phyloP scores from a whole-genome alignment of 2,113 vertebrate genomes.

The Stigmatopora argus region DNA sequence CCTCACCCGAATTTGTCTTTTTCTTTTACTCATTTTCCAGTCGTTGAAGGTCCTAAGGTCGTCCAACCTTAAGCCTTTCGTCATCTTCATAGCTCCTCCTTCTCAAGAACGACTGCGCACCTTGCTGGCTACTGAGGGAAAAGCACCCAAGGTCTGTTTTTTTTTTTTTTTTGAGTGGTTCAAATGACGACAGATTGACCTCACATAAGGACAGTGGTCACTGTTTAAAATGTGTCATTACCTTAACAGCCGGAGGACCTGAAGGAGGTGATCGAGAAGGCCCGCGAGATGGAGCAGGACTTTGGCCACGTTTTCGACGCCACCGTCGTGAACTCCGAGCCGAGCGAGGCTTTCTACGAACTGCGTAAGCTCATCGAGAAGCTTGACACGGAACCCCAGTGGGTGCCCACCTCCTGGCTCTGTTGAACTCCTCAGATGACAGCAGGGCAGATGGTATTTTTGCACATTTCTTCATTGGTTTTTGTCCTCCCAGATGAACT shows the following conservation, averaged over 20 bases:
- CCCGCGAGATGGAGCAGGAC: slow-evolving; percentile 91
- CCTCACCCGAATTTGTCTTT: not conserved
- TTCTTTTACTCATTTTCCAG: slow-evolving; percentile 55
- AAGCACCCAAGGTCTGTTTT: slow-evolving; percentile 85
- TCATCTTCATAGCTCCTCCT: slow-evolving; percentile 92
- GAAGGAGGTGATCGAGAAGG: slow-evolving; percentile 89
- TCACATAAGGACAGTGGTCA: too few species aligned
- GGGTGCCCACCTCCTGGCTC: slow-evolving; percentile 93
- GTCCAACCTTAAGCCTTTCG: slow-evolving; percentile 93
- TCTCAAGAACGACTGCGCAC: slow-evolving; percentile 89
- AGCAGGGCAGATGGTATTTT: slow-evolving; percentile 12
- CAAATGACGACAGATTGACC: too few species aligned
- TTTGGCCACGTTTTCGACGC: slow-evolving; percentile 90
- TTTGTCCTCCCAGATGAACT: slow-evolving; percentile 45
- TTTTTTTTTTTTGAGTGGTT: not conserved
- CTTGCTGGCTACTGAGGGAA: slow-evolving; percentile 85
- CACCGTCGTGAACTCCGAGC: slow-evolving; percentile 84
- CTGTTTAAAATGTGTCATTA: not conserved
- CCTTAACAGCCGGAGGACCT: slow-evolving; percentile 83
- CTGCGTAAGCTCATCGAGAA: slow-evolving; percentile 85
- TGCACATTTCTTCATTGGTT: slow-evolving; percentile 41
- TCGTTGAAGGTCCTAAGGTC: slow-evolving; percentile 84
- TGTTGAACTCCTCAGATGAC: slow-evolving; percentile 45
- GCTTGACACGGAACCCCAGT: slow-evolving; percentile 96
- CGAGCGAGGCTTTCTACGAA: slow-evolving; percentile 84